Conservation (phyloP, 2,888 invertebrate species). For the Lysandra coridon region DNA sequence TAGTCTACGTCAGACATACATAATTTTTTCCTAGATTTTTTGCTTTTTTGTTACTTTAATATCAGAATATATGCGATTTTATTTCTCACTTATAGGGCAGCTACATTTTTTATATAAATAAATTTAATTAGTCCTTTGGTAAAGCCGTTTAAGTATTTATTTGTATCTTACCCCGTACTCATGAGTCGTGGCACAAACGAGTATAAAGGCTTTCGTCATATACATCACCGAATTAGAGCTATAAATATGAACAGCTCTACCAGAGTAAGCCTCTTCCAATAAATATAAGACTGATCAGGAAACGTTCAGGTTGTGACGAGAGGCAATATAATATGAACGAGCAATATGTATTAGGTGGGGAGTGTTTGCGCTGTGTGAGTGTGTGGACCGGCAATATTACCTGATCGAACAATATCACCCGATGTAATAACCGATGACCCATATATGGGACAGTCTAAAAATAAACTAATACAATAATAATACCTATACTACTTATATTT, state of each 20-base stretch:
- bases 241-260: not conserved
- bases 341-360: slow-evolving; percentile 6
- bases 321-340: slow-evolving; percentile 3
- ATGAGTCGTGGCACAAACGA: not conserved
- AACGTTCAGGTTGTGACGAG: not conserved
- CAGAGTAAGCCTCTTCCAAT: not conserved
- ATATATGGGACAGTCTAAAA: not conserved
- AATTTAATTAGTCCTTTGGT: not conserved
- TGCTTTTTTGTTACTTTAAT: too few species aligned
- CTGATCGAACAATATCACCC: not conserved
- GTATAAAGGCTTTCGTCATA: not conserved
- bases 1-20: too few species aligned
- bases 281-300: not conserved
- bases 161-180: not conserved
- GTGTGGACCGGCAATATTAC: not conserved
- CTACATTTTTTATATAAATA: not conserved
- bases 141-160: not conserved
- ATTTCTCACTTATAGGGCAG: not conserved
- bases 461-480: not conserved
- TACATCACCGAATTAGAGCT: not conserved
- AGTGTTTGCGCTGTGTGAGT: not conserved
- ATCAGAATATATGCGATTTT: not conserved
- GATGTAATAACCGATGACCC: not conserved
- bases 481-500: too few species aligned
- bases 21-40: too few species aligned